Percentiles rank a stretch among this genome's conserved stretches.
These are phyloP conservation scores for Calliphora vomitoria DNA, from an alignment of 2,888 invertebrate genomes.

Conservation along the genomic window DNA sequence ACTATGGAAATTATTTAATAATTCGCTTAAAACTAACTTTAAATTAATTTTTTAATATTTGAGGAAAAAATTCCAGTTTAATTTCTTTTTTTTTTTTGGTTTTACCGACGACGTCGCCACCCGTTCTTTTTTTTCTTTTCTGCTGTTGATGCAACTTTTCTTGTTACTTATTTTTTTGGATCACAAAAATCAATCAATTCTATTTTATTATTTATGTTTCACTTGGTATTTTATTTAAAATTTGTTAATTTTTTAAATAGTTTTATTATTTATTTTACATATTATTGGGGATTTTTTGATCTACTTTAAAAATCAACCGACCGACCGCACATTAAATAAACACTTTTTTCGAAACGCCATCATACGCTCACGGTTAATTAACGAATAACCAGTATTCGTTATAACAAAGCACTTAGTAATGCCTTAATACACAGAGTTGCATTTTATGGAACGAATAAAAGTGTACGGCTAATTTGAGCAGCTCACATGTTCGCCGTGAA, in stretches of 20 bases:
- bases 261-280: constrained; percentile 35
- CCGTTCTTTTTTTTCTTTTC: constrained; percentile 54
- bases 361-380: constrained; percentile 29
- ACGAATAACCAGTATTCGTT: constrained; percentile 63
- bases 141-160: constrained; percentile 56
- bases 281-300: constrained; percentile 10
- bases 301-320: constrained; percentile 64
- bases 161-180: constrained; percentile 37
- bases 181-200: constrained; percentile 16
- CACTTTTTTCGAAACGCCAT: constrained; percentile 65
- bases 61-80: constrained; percentile 59
- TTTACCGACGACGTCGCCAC: constrained; percentile 68
- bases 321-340: constrained; percentile 66
- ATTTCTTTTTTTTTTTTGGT: constrained; percentile 8
- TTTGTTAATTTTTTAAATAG: constrained; percentile 17
- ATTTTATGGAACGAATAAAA: not conserved
- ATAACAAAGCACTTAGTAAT: constrained; percentile 25
- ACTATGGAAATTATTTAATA: not conserved
- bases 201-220: constrained; percentile 20
- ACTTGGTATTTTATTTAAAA: not conserved
- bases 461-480: not conserved
- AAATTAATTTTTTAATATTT: constrained; percentile 10
- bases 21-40: not conserved
- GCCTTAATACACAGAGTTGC: constrained; percentile 49
- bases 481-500: too few species aligned